Evolutionary conservation across 2,113 vertebrate species (phyloP), one percentile per base, ranked within the genome.

Genomic region (Fulmarus glacialis): DNA sequence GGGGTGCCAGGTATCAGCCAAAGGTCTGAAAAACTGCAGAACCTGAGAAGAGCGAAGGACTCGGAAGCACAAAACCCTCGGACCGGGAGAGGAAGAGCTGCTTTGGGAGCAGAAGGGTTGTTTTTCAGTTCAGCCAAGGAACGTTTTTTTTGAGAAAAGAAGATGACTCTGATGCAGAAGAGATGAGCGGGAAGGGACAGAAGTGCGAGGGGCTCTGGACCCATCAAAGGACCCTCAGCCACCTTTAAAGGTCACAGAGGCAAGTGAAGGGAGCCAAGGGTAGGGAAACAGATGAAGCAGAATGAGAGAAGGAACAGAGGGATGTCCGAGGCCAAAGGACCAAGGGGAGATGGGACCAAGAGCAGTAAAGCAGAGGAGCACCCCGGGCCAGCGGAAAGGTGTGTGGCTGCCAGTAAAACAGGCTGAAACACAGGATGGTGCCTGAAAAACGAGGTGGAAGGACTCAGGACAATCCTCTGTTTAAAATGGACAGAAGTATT

Each of bases 301-400:
- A 85, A 58, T 0, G 2, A 45, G 38, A 43, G 58, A 68, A 63
- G 36, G 67, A 63, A 21, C 8, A 36, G 62, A 43, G 36, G 48
- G 62, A 64, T 29, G 34, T 1, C 40, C 0, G 0, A 50, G n/a
- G 50, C 29, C 70, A 26, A 5, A 24, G 82, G 45, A 62, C 15
- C 22, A 29, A n/a, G 3, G 5, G 40, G 42, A 87, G 52, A 73
- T 1, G 12, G 60, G 26, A 67, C 7, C 47, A 45, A 30, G 47
- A 60, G 40, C 60, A 75, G 7, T 0, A 13, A 55, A 47, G 38
- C 55, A 91, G 13, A 43, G 53, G 30, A 96, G 36, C 42, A 53
- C 6, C 24, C 78, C 0, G 0, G 56, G 66, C 26, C 42, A 50
- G 20, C 3, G 1, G 47, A 45, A 55, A 7, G 36, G 74, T 59